A percentile compares a stretch with the other conserved stretches of the same genome.
phyloP scores from a whole-genome alignment of 2,113 vertebrate genomes.

The Sylvilagus bachmani region DNA sequence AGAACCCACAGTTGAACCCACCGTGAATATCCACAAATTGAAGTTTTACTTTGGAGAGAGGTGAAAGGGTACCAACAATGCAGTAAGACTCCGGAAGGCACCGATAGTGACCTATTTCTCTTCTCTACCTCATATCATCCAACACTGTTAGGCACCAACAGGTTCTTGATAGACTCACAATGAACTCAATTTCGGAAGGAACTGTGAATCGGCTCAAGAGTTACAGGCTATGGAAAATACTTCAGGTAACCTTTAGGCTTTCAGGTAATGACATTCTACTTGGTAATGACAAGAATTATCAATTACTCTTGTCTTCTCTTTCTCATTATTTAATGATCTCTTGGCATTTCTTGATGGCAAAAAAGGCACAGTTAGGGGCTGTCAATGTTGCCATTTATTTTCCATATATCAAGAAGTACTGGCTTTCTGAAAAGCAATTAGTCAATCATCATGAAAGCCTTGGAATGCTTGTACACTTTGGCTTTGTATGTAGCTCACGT shows the following conservation, averaged over 20 bases:
- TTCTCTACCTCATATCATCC: neutral
- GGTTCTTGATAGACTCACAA: neutral
- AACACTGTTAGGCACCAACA: neutral
- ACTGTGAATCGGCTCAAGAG: neutral
- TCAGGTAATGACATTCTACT: neutral
- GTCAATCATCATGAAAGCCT: neutral
- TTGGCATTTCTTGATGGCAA: neutral
- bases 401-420: neutral
- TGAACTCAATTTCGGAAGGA: neutral
- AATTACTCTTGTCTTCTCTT: neutral
- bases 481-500: neutral
- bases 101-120: neutral
- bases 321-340: slow-evolving; percentile 26
- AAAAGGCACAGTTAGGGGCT: neutral
- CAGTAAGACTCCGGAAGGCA: neutral
- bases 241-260: neutral
- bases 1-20: neutral
- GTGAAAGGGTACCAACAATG: neutral
- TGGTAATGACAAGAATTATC: neutral
- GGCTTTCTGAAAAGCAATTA: neutral
- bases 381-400: neutral
- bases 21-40: neutral
- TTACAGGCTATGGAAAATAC: slow-evolving; percentile 28
- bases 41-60: slow-evolving; percentile 16
- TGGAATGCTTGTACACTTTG: neutral